phyloP scores from a whole-genome alignment of 2,888 invertebrate species.

The Apodemia duryi region DNA sequence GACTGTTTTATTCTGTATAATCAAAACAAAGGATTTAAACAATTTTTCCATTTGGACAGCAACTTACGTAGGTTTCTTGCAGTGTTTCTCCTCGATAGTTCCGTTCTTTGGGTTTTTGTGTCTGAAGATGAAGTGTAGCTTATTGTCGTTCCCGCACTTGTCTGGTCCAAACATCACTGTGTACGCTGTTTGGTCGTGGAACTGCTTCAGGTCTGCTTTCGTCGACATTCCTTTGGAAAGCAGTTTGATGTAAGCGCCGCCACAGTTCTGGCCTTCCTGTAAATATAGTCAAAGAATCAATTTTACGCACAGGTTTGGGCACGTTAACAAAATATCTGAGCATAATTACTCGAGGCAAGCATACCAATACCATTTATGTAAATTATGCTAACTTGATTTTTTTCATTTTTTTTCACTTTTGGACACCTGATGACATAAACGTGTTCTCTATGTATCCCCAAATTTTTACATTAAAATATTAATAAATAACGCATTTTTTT shows the following conservation, averaged over 20 bases:
- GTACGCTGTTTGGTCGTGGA: slow-evolving; percentile 97
- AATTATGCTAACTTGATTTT: too few species aligned
- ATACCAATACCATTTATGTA: too few species aligned
- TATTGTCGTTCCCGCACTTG: slow-evolving; percentile 98
- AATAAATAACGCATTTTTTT: too few species aligned
- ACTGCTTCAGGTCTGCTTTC: slow-evolving; percentile 84
- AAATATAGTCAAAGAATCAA: not conserved
- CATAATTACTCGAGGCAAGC: too few species aligned
- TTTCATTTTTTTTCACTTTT: too few species aligned
- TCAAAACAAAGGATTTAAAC: too few species aligned
- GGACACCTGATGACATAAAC: too few species aligned
- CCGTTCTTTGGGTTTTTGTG: slow-evolving; percentile 97
- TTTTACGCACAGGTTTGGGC: not conserved
- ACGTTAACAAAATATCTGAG: too few species aligned
- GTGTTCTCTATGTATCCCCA: too few species aligned
- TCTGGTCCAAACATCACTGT: slow-evolving; percentile 99
- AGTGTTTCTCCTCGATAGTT: slow-evolving; percentile 95
- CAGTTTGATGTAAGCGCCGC: slow-evolving; percentile 98
- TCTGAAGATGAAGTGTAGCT: slow-evolving; percentile 95
- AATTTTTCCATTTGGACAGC: not conserved
- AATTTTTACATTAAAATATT: too few species aligned
- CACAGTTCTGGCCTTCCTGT: slow-evolving; percentile 98
- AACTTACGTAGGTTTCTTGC: slow-evolving; percentile 90
- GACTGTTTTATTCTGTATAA: too few species aligned
- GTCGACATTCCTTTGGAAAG: slow-evolving; percentile 85